Conservation (phyloP, 2,797 vertebrate species). For the Eulemur albifrons region DNA sequence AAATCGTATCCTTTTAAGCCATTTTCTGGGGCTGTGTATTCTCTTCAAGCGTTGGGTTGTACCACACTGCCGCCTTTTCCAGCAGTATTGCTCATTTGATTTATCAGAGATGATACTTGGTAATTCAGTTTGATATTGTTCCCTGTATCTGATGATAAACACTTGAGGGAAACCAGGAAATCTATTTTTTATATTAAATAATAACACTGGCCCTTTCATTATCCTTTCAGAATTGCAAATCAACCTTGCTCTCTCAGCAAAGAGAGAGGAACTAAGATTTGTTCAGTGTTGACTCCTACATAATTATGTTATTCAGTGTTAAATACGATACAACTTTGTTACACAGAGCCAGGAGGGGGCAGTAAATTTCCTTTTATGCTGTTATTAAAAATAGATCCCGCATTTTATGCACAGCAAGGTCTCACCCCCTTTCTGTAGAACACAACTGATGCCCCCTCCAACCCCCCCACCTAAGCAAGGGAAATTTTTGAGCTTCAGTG, state of each 20-base stretch:
- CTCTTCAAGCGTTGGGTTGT: neutral
- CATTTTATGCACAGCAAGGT: neutral
- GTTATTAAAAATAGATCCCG: slow-evolving; percentile 55
- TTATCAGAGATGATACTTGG: slow-evolving; percentile 71
- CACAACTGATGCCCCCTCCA: neutral
- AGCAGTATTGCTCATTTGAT: slow-evolving; percentile 56
- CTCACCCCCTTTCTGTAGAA: neutral
- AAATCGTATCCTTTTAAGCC: neutral
- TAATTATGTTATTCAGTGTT: slow-evolving; percentile 9
- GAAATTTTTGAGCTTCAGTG: neutral
- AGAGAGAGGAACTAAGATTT: neutral
- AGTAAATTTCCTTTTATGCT: slow-evolving; percentile 83
- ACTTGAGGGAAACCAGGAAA: slow-evolving; percentile 72
- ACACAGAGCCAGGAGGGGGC: slow-evolving; percentile 83
- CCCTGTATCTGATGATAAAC: slow-evolving; percentile 68
- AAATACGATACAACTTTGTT: slow-evolving; percentile 53
- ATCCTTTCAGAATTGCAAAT: slow-evolving; percentile 41
- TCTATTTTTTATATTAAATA: slow-evolving; percentile 77
- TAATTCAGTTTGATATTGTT: slow-evolving; percentile 75
- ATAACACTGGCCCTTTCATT: slow-evolving; percentile 72
- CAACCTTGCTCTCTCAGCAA: neutral
- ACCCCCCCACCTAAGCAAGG: neutral
- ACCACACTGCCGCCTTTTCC: neutral
- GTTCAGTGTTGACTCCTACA: neutral
- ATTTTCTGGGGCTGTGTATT: slow-evolving; percentile 1